Percentiles rank a stretch among this genome's conserved stretches.
These are phyloP conservation scores for Pipa parva DNA, from an alignment of 2,113 vertebrate species.

Conservation along the genomic window DNA sequence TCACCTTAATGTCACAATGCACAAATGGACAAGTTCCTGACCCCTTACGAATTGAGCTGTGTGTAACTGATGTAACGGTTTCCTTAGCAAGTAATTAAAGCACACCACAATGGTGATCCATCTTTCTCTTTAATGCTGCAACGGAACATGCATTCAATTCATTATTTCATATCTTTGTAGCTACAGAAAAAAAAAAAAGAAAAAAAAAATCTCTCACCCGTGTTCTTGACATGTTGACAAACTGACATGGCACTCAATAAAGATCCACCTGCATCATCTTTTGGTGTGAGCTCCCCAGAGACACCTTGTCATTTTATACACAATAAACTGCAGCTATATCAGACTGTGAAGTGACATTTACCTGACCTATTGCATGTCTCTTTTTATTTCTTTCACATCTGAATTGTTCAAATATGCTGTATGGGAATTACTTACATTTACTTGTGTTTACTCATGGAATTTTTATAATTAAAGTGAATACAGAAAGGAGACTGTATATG, in stretches of 20 bases:
- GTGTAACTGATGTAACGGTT: background rate
- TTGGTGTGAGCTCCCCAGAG: slow-evolving; percentile 25
- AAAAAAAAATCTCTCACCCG: slow-evolving; percentile 1
- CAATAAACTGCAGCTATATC: slow-evolving; percentile 29
- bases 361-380: slow-evolving; percentile 3
- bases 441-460: no score
- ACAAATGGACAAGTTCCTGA: background rate
- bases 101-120: background rate
- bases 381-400: slow-evolving; percentile 22
- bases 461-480: background rate
- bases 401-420: background rate
- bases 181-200: slow-evolving; percentile 1
- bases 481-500: no score
- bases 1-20: no score
- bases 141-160: background rate
- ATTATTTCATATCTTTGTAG: slow-evolving; percentile 13
- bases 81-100: background rate
- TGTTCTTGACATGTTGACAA: slow-evolving; percentile 32
- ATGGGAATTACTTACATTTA: background rate
- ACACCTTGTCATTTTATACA: slow-evolving; percentile 26
- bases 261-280: slow-evolving; percentile 25
- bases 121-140: background rate
- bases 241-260: slow-evolving; percentile 34
- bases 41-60: background rate
- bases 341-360: slow-evolving; percentile 37